Evolutionary conservation across 2,797 vertebrate genomes (phyloP).

Genomic region (Anas flavirostris): DNA sequence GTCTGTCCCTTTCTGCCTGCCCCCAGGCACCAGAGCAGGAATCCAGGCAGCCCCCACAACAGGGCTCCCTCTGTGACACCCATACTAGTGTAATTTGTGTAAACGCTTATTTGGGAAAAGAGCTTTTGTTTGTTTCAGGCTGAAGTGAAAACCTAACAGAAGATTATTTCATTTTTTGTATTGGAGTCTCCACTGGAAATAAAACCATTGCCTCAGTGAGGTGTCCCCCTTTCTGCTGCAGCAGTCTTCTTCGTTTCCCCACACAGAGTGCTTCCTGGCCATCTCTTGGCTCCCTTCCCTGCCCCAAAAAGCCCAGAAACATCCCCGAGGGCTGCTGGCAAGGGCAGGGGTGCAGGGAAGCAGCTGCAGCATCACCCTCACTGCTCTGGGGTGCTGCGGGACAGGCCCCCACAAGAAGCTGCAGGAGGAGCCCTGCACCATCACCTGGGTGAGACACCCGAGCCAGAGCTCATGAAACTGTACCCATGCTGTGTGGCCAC

Average conservation of each 20-base stretch:
- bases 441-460: rapidly evolving
- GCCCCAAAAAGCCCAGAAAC: neutral
- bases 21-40: neutral
- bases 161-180: neutral
- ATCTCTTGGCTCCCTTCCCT: neutral
- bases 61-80: neutral
- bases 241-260: neutral
- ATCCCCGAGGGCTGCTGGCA: neutral
- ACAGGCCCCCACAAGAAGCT: no score
- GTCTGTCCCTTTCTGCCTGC: neutral
- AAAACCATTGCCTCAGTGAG: no score
- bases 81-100: neutral
- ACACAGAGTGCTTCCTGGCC: neutral
- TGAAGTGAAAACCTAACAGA: neutral
- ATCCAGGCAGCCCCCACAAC: neutral
- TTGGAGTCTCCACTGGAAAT: neutral
- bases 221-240: neutral
- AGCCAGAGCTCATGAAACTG: neutral
- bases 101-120: neutral
- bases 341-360: neutral
- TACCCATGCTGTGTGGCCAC: neutral
- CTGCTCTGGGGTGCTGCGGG: neutral
- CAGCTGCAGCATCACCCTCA: rapidly evolving
- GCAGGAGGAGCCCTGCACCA: neutral
- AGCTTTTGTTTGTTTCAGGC: neutral